Base-by-base conservation (phyloP, 2,888 invertebrate species). In the Mythimna ferrago region DNA sequence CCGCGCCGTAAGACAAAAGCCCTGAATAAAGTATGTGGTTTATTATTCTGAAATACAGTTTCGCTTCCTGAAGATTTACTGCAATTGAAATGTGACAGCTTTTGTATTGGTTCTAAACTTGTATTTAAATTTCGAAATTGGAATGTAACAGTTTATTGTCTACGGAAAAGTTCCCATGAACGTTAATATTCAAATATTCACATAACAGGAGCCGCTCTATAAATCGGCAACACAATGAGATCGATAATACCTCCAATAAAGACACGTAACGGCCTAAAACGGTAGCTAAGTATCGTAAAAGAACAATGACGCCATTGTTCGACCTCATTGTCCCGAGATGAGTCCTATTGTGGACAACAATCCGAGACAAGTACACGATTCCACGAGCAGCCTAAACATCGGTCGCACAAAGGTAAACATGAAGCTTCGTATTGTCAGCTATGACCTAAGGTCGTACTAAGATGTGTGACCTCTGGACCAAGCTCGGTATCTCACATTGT, bases 231-330 rank as follows among this genome's bases (percentile, higher is more conserved):
- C 89, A 94, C 95, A 96, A 95, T 91, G 88, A 91, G 90, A 94
- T 94, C 94, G 92, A 96, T 95, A 95, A 94, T 94, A 92, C 93
- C 91, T 86, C 88, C 89, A 93, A 93, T 93, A 93, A 91, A 93
- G 91, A 89, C 82, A 83, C 66, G 87, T 92, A 95, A 94, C 94
- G 93, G 94, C 89, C 89, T 87, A 87, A 90, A 94, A 95, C 96
- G 94, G 96, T 94, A 95, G 96, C 95, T 91, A 93, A 94, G 92
- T 92, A 91, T 89, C 89, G 86, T 90, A 80, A 90, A 92, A 94
- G 94, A 94, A 95, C 95, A 95, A 95, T 91, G 86, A 87, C 60
- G 71, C 88, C 81, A 90, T 94, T 94, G 93, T 93, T 78, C 85
- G 61, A 54, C 32, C 35, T 77, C 84, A 92, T 93, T 93, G 93